Percentiles rank a stretch among this genome's conserved stretches.
Conservation (phyloP, 2,113 vertebrate genomes). For the Hippocampus barbouri region DNA sequence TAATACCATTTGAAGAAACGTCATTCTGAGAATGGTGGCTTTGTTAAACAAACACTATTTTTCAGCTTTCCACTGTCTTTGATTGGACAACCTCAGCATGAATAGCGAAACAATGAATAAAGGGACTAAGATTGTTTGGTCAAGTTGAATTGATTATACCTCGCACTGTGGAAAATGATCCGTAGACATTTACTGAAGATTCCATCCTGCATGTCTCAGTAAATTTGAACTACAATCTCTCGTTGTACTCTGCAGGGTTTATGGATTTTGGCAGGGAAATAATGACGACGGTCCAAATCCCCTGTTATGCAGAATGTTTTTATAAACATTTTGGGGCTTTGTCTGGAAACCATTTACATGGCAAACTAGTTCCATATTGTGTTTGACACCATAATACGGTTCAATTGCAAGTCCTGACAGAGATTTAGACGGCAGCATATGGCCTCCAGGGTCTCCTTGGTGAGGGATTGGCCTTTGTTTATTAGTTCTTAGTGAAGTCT, state of each 20-base stretch:
- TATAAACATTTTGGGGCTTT: conserved; percentile 23
- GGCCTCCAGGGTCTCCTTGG: conserved; percentile 36
- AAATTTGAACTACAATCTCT: conserved; percentile 64
- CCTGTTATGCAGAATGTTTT: conserved; percentile 24
- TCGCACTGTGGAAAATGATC: conserved; percentile 38
- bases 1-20: too few species aligned
- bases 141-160: conserved; percentile 70
- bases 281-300: conserved; percentile 28
- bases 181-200: conserved; percentile 58
- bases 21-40: too few species aligned
- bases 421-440: conserved; percentile 26
- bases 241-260: conserved; percentile 12
- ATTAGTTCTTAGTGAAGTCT: conserved; percentile 61
- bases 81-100: conserved; percentile 8
- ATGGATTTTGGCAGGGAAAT: conserved; percentile 14
- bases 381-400: conserved; percentile 50
- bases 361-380: conserved; percentile 35
- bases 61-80: neutral
- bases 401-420: conserved; percentile 52
- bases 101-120: conserved; percentile 62
- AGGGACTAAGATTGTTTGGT: conserved; percentile 64
- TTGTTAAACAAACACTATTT: neutral
- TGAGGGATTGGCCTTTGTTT: conserved; percentile 41
- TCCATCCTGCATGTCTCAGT: conserved; percentile 57
- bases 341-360: conserved; percentile 46